phyloP scores from a whole-genome alignment of 1,140 invertebrate genomes.

The Paraescarpia echinospica region DNA sequence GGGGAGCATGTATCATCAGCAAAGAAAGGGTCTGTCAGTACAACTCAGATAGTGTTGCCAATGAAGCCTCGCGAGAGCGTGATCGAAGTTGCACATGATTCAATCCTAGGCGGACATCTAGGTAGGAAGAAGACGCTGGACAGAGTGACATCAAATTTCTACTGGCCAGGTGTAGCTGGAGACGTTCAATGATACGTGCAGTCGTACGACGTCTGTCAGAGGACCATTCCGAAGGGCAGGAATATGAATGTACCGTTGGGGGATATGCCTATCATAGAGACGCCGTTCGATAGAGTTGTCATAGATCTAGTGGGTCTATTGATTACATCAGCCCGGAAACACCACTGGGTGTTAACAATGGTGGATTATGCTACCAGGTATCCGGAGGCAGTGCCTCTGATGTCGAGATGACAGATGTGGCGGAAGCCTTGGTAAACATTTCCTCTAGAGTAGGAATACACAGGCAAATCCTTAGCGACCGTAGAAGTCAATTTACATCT shows the following conservation, averaged over 20 bases:
- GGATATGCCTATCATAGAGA: conserved; percentile 24
- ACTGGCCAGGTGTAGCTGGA: conserved; percentile 20
- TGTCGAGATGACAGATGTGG: too few relatives aligned
- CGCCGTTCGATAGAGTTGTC: conserved; percentile 24
- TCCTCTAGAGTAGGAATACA: too few relatives aligned
- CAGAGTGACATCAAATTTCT: conserved; percentile 15
- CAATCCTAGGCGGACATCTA: neutral
- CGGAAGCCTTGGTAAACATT: too few relatives aligned
- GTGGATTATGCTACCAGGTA: too few relatives aligned
- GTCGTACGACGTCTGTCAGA: conserved; percentile 26
- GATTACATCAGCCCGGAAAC: neutral
- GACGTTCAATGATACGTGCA: conserved; percentile 16
- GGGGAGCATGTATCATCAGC: neutral
- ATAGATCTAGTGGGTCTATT: neutral
- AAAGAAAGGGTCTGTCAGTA: neutral
- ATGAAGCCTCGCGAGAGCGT: neutral
- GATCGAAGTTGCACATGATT: conserved; percentile 2
- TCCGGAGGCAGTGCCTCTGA: too few relatives aligned
- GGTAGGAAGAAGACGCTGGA: conserved; percentile 12
- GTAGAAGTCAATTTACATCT: too few relatives aligned
- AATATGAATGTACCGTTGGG: conserved; percentile 17
- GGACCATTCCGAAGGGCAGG: conserved; percentile 20
- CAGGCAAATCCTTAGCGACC: neutral
- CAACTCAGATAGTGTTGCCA: neutral
- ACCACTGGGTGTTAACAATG: neutral